A percentile compares a stretch with the other conserved stretches of the same genome.
Evolutionary conservation across 1,140 invertebrate species (phyloP).

Genomic region (Eupeodes corollae): DNA sequence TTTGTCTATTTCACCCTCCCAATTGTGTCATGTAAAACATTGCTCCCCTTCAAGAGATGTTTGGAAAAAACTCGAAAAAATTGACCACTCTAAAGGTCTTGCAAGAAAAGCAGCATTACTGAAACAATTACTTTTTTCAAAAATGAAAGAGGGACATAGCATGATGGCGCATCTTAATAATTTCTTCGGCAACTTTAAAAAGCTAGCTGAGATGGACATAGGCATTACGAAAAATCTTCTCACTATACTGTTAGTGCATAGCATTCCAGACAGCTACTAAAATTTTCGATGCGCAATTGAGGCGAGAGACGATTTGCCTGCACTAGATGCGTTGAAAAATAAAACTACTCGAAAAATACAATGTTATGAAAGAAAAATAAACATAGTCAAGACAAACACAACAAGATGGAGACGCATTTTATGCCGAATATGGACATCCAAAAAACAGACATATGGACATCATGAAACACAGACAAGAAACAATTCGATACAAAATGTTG

Average conservation of each 20-base stretch:
- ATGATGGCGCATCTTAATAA: constrained; percentile 11
- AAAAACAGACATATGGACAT: background rate
- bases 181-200: constrained; percentile 16
- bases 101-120: constrained; percentile 15
- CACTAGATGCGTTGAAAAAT: no score
- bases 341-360: no score
- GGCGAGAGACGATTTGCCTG: constrained; percentile 11
- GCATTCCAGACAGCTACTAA: constrained; percentile 16
- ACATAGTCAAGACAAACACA: background rate
- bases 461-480: background rate
- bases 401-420: background rate
- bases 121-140: constrained; percentile 10
- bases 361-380: constrained; percentile 1
- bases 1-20: constrained; percentile 6
- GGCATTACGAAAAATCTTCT: constrained; percentile 10
- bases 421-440: background rate
- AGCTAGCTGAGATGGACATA: constrained; percentile 12
- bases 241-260: constrained; percentile 18
- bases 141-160: constrained; percentile 10
- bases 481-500: no score
- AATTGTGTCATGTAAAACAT: constrained; percentile 4
- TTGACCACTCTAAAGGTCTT: constrained; percentile 13
- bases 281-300: constrained; percentile 22
- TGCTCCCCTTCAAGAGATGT: constrained; percentile 6
- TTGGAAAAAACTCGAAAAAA: constrained; percentile 9